Evolutionary conservation across 2,797 vertebrate genomes (phyloP), one percentile per base, ranked within the genome.

Genomic region (Oophaga sylvatica): DNA sequence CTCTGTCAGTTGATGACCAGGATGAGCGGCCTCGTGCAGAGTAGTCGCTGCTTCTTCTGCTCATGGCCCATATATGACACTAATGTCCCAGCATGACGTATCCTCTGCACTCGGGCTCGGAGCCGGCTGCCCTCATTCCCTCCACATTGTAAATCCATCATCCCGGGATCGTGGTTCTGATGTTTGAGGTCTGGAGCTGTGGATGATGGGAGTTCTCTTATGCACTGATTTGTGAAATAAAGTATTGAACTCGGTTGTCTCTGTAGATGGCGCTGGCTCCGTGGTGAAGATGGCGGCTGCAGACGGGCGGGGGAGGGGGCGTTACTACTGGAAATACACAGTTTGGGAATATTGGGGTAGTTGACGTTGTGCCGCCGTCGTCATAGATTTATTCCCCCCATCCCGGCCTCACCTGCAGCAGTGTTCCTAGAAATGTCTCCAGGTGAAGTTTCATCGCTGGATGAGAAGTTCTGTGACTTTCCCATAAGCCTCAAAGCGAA

Each of bases 141-240:
- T 45, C 41, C 29, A 57, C 15, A 65, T 59, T 73, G 76, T 84
- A 41, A 63, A 73, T 16, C 75, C 12, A 59, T 79, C 41, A 35
- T 53, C 57, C 22, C 17, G 67, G 67, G 59, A 48, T 45, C 45
- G 41, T 22, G 22, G 48, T 76, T 41, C 53, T 35, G 10, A 31
- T 80, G 80, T 80, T 26, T 67, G 11, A 9, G n/a, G 53, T 73
- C 53, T 76, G 83, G 41, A n/a, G 79, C 56, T 60, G 53, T 56
- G 29, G 35, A 41, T 41, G 60, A 65, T 59, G 79, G 60, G 68
- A 68, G 48, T 85, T 62, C 83, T 81, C 60, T 82, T 60, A 76
- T 65, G 83, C 87, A 89, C 83, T 89, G 87, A 86, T 81, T 82
- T 89, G 78, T 89, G 70, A 77, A 85, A 88, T 85, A 85, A 88